Evolutionary conservation across 2,888 invertebrate genomes (phyloP).

Genomic region (Cosmorhoe ocellata): DNA sequence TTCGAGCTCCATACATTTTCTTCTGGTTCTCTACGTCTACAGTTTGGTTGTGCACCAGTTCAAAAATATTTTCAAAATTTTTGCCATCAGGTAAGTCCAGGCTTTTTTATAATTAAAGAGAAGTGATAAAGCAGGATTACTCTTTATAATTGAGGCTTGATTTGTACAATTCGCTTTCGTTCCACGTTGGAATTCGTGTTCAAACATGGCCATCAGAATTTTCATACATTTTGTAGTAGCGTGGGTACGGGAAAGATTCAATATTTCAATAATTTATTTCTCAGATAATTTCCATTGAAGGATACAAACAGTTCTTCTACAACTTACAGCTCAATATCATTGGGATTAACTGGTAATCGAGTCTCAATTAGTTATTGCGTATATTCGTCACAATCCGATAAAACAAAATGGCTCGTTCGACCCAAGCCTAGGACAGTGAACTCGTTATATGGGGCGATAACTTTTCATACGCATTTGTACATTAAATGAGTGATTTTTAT

Average conservation of each 20-base stretch:
- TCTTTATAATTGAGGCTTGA: slow-evolving; percentile 54
- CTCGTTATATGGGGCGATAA: slow-evolving; percentile 77
- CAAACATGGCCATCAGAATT: slow-evolving; percentile 81
- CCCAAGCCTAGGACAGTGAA: slow-evolving; percentile 80
- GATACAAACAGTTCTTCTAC: slow-evolving; percentile 76
- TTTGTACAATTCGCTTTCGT: slow-evolving; percentile 63
- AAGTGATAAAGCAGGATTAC: slow-evolving; percentile 60
- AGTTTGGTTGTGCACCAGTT: slow-evolving; percentile 82
- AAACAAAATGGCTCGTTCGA: slow-evolving; percentile 83
- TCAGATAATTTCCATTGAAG: slow-evolving; percentile 75
- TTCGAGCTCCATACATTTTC: slow-evolving; percentile 83
- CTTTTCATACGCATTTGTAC: slow-evolving; percentile 54
- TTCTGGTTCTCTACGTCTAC: slow-evolving; percentile 82
- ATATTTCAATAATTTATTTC: slow-evolving; percentile 81
- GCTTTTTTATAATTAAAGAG: slow-evolving; percentile 63
- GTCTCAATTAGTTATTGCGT: slow-evolving; percentile 76
- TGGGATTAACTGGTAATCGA: slow-evolving; percentile 72
- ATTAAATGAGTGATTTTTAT: slow-evolving; percentile 36
- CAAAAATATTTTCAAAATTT: slow-evolving; percentile 82
- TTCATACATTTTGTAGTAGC: slow-evolving; percentile 77
- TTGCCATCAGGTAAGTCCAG: slow-evolving; percentile 80
- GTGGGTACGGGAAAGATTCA: slow-evolving; percentile 78
- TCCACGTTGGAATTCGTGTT: slow-evolving; percentile 81
- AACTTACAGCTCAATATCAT: slow-evolving; percentile 68
- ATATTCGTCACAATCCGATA: slow-evolving; percentile 79